phyloP scores from a whole-genome alignment of 1,140 invertebrate species.

The Rhysida immarginata region DNA sequence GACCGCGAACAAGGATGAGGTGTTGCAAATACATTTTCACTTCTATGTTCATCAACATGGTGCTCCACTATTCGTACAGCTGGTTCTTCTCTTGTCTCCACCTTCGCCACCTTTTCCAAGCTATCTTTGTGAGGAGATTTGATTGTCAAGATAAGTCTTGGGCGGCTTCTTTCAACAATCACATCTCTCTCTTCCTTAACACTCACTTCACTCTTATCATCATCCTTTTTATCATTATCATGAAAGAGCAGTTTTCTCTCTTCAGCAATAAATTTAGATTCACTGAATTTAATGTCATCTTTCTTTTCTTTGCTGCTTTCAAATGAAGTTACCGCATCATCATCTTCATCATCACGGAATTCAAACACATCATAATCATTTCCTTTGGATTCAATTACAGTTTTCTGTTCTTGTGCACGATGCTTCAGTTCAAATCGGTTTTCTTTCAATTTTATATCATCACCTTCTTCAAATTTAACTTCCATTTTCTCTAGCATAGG shows the following conservation, averaged over 20 bases:
- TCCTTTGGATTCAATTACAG: background rate
- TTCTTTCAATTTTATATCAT: background rate
- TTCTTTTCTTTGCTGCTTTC: slow-evolving; percentile 6
- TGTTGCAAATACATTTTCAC: background rate
- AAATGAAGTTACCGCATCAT: slow-evolving; percentile 1
- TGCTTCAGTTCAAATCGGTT: background rate
- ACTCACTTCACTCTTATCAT: background rate
- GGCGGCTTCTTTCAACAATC: background rate
- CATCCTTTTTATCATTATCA: background rate
- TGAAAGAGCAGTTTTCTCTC: background rate
- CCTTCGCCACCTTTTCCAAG: slow-evolving; percentile 1
- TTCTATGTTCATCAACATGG: background rate
- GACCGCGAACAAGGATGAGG: background rate
- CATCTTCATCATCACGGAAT: slow-evolving; percentile 10
- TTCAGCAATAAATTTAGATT: background rate
- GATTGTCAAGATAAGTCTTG: slow-evolving; percentile 8
- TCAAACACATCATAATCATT: slow-evolving; percentile 9
- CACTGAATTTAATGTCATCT: slow-evolving; percentile 1
- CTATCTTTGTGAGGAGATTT: slow-evolving; percentile 11
- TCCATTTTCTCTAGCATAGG: slow-evolving; percentile 2
- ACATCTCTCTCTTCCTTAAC: slow-evolving; percentile 6
- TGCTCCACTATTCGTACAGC: background rate
- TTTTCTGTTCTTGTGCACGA: background rate
- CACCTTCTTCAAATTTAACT: background rate
- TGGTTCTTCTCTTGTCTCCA: slow-evolving; percentile 10